Percentiles rank a stretch among this genome's conserved stretches.
These are phyloP conservation scores for Drosophila hamatofila DNA, from an alignment of 2,888 invertebrate genomes.

Conservation along the genomic window DNA sequence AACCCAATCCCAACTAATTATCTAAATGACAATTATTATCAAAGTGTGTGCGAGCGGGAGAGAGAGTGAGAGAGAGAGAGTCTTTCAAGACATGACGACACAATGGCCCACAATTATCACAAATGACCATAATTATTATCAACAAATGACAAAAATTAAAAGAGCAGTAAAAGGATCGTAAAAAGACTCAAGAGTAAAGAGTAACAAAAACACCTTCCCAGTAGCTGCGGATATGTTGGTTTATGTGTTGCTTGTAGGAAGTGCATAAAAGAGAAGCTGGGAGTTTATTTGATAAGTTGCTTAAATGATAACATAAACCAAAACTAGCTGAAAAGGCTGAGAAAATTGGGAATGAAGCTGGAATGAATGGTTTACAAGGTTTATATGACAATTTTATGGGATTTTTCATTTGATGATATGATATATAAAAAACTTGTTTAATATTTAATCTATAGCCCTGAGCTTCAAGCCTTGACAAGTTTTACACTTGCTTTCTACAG, in stretches of 20 bases:
- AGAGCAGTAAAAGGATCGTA: conserved; percentile 59
- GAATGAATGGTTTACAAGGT: too few species aligned
- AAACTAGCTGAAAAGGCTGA: conserved; percentile 35
- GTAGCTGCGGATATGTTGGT: conserved; percentile 32
- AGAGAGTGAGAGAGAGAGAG: conserved; percentile 23
- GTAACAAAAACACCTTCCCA: conserved; percentile 14
- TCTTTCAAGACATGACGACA: conserved; percentile 53
- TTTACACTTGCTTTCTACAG: neutral
- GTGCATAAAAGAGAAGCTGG: conserved; percentile 16
- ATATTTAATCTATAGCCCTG: neutral
- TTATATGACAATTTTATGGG: neutral
- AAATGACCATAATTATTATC: conserved; percentile 82
- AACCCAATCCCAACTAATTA: conserved; percentile 66
- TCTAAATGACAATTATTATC: conserved; percentile 81
- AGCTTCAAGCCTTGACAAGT: neutral
- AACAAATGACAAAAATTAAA: conserved; percentile 66
- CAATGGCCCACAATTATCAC: conserved; percentile 79
- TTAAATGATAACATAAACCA: conserved; percentile 27
- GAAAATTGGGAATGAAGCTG: neutral
- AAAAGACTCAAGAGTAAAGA: conserved; percentile 35
- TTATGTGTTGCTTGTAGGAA: conserved; percentile 35
- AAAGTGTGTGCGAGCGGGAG: conserved; percentile 44
- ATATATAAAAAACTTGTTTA: neutral
- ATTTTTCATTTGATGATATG: neutral
- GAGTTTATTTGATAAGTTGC: conserved; percentile 25